Evolutionary conservation across 2,113 vertebrate species (phyloP), one percentile per base, ranked within the genome.

Genomic region (Tapirus terrestris): DNA sequence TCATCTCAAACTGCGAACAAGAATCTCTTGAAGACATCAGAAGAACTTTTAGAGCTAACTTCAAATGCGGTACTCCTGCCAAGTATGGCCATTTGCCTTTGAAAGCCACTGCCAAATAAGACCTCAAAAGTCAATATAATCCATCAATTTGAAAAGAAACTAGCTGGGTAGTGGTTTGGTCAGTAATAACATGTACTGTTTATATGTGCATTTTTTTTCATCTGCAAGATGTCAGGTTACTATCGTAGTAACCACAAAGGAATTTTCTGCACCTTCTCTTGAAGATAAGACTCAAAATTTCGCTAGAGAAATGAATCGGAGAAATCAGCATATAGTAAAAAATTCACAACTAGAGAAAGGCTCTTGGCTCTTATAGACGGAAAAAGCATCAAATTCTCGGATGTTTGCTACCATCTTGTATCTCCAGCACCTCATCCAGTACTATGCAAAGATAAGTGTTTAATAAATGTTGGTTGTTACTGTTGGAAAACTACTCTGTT

Each of bases 51-150:
- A 97, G 91, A 93, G 92, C 60, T n/a, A 92, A 84, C 51, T 89
- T 97, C 45, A 95, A 91, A 36, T 79, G 25, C 33, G 39, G 20
- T 31, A 51, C 7, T 88, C 5, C 33, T 82, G 39, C 75, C 96
- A 53, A 72, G 33, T 63, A 70, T 11, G 51, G 79, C 60, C 70
- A 94, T 81, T 68, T 89, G 43, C 17, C 70, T 94, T 77, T 88
- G 84, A 10, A 94, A 95, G 39, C 27, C 63, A 89, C n/a, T 67
- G 79, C 58, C 91, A 91, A 84, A 72, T 29, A n/a, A 85, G 65
- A 94, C 17, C 63, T 88, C 90, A 96, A 43, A 86, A 96, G 75
- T 92, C 77, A 96, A 45, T 43, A 88, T 39, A 76, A 89, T 95
- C 70, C 61, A 58, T 63, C 67, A 51, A 95, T 81, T 77, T 93